A percentile compares a stretch with the other conserved stretches of the same genome.
Evolutionary conservation across 2,888 invertebrate genomes (phyloP).

Genomic region (Subacronicta megacephala): DNA sequence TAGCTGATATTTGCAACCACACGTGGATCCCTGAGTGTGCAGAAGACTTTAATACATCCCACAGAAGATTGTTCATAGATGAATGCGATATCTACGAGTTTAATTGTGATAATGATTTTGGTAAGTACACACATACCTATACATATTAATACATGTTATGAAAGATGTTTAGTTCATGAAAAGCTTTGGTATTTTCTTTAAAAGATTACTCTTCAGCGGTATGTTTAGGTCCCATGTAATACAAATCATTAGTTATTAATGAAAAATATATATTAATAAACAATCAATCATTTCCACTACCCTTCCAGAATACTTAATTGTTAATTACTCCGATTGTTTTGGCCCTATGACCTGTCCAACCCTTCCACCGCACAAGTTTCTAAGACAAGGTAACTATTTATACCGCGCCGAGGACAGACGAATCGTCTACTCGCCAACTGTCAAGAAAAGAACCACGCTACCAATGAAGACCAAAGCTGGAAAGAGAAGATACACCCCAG

Average conservation of each 20-base stretch:
- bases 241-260: no score
- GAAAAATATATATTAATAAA: no score
- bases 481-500: slow-evolving; percentile 60
- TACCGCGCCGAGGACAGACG: slow-evolving; percentile 28
- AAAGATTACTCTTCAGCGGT: no score
- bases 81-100: slow-evolving; percentile 77
- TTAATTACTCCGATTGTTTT: slow-evolving; percentile 37
- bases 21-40: slow-evolving; percentile 79
- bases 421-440: slow-evolving; percentile 4
- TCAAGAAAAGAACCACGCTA: neutral
- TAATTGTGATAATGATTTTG: slow-evolving; percentile 70
- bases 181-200: no score
- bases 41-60: slow-evolving; percentile 35
- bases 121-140: slow-evolving; percentile 55
- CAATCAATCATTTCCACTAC: slow-evolving; percentile 3
- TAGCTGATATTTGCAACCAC: slow-evolving; percentile 78
- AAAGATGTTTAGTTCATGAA: no score
- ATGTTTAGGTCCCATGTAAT: no score
- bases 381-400: slow-evolving; percentile 25
- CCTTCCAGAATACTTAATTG: slow-evolving; percentile 28
- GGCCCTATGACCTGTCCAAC: slow-evolving; percentile 7
- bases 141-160: no score
- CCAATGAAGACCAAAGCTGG: slow-evolving; percentile 16
- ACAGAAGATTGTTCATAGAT: slow-evolving; percentile 70
- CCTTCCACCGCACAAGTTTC: neutral